These are phyloP conservation scores for Ciconia maguari DNA, from an alignment of 2,113 vertebrate species.

Conservation along the genomic window DNA sequence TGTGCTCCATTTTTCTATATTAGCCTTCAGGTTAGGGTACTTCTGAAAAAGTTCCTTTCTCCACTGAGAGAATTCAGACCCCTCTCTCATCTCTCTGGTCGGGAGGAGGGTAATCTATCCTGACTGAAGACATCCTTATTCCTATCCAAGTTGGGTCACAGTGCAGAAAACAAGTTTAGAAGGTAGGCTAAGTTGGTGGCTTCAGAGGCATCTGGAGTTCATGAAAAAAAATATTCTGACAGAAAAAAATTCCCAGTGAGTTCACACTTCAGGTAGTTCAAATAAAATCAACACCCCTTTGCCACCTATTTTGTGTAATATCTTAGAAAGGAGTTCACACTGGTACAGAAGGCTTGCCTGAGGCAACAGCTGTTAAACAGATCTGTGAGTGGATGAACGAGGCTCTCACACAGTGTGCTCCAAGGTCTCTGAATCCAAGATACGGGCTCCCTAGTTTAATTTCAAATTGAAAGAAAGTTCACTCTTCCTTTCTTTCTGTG, in stretches of 20 bases:
- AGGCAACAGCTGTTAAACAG: background rate
- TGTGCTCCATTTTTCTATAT: background rate
- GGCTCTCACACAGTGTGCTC: background rate
- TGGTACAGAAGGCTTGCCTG: background rate
- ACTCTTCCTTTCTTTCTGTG: background rate
- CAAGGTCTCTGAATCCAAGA: background rate
- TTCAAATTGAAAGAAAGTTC: background rate
- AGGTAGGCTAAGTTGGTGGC: background rate
- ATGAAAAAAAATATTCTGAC: background rate
- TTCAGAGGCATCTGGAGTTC: background rate
- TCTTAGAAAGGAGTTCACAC: background rate
- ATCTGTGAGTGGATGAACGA: background rate
- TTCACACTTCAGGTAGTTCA: background rate
- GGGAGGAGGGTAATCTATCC: background rate
- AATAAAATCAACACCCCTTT: background rate
- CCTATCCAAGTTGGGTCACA: accelerated
- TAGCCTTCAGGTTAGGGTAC: background rate
- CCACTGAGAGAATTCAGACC: background rate
- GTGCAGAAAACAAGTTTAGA: background rate
- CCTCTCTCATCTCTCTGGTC: background rate
- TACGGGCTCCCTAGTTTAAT: background rate
- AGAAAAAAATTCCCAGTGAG: background rate
- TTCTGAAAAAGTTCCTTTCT: background rate
- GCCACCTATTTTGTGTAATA: background rate
- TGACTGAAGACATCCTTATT: background rate